Conservation (phyloP, 2,888 invertebrate species). For the Andrena fulva region DNA sequence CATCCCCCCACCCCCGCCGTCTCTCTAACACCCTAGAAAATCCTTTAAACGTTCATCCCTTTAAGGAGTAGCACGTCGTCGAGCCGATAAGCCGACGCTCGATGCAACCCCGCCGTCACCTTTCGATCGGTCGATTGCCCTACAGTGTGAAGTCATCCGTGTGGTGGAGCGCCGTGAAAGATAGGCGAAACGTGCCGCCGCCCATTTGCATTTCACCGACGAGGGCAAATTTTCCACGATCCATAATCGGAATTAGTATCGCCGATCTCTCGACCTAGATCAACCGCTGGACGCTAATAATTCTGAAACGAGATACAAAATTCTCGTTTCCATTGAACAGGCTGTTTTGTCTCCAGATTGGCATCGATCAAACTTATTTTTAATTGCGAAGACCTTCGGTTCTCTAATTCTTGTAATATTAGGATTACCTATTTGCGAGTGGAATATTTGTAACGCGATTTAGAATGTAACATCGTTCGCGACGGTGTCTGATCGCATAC, state of each 20-base stretch:
- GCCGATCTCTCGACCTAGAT: constrained; percentile 1
- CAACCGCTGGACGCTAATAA: neutral
- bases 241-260: constrained; percentile 42
- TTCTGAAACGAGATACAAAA: too few species aligned
- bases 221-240: constrained; percentile 45
- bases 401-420: too few species aligned
- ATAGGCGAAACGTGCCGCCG: constrained; percentile 49
- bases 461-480: too few species aligned
- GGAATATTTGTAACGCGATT: too few species aligned
- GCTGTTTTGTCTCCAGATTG: too few species aligned
- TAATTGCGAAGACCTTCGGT: too few species aligned
- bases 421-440: too few species aligned
- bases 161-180: constrained; percentile 49
- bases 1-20: constrained; percentile 1
- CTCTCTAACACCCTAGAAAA: constrained; percentile 65
- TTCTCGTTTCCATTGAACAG: too few species aligned
- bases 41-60: constrained; percentile 75
- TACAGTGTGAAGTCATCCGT: constrained; percentile 51
- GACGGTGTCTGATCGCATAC: too few species aligned
- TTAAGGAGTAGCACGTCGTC: constrained; percentile 68
- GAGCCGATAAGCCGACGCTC: constrained; percentile 72
- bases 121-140: constrained; percentile 68
- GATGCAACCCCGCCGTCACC: constrained; percentile 54
- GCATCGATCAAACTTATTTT: too few species aligned
- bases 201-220: constrained; percentile 49